These are phyloP conservation scores for Schizaphis graminum DNA, from an alignment of 2,888 invertebrate genomes.

Conservation along the genomic window DNA sequence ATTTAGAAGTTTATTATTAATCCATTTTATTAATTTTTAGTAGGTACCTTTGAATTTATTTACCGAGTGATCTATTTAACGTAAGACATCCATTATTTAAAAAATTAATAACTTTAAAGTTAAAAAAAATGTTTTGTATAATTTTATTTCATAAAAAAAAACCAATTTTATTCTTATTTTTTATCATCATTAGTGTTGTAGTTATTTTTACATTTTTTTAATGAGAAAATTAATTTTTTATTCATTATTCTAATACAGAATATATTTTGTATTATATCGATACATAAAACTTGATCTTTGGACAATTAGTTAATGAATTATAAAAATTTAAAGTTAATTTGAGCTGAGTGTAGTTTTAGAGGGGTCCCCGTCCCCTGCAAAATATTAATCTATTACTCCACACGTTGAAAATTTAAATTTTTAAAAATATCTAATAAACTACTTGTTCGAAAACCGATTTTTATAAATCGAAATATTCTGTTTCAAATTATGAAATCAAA, in stretches of 20 bases:
- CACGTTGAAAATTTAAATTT: background rate
- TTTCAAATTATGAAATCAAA: background rate
- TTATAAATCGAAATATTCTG: background rate
- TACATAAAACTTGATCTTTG: background rate
- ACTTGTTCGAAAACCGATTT: too few relatives aligned
- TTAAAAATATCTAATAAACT: background rate
- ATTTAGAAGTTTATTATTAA: background rate
- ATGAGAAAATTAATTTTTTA: too few relatives aligned
- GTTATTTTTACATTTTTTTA: background rate
- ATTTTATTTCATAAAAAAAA: background rate
- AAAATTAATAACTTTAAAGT: background rate
- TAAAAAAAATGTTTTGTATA: background rate
- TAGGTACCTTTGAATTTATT: background rate
- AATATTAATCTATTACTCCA: background rate
- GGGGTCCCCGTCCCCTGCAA: background rate
- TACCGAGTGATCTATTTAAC: background rate
- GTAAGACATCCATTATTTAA: background rate
- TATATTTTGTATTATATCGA: background rate
- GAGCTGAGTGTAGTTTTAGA: too few relatives aligned
- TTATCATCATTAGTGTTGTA: too few relatives aligned
- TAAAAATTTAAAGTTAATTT: background rate
- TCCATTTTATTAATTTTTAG: background rate
- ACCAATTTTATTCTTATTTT: too few relatives aligned
- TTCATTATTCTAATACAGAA: too few relatives aligned
- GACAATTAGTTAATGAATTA: background rate